phyloP scores from a whole-genome alignment of 2,797 vertebrate species.

The Clarias platycephalus region DNA sequence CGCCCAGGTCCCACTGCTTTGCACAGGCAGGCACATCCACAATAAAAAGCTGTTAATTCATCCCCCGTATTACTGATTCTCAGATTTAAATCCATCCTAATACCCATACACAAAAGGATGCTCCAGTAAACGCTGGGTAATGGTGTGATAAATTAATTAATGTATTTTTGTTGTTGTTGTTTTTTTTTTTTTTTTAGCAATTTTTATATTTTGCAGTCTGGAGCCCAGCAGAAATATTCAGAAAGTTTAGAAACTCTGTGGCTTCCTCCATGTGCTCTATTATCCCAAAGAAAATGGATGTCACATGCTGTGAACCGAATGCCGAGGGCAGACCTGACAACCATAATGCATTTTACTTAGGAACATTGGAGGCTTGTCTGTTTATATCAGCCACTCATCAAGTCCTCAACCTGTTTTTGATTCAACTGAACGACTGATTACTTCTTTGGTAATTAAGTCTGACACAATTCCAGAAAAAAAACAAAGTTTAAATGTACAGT shows the following conservation, averaged over 20 bases:
- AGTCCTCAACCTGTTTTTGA: not conserved
- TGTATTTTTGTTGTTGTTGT: not conserved
- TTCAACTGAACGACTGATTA: not conserved
- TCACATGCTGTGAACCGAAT: not conserved
- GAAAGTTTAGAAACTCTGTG: not conserved
- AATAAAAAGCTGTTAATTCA: conserved; percentile 39
- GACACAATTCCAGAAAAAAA: not conserved
- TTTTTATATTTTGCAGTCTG: not conserved
- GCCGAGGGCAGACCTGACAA: not conserved
- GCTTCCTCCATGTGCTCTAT: not conserved
- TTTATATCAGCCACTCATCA: not conserved
- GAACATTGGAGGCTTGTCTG: not conserved
- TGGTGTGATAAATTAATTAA: not conserved
- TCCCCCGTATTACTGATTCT: not conserved
- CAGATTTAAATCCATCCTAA: conserved; percentile 19
- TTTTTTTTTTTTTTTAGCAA: not conserved
- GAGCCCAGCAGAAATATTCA: not conserved
- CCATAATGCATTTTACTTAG: not conserved
- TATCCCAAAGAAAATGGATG: not conserved
- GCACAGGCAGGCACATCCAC: conserved; percentile 21
- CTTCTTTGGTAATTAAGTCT: not conserved
- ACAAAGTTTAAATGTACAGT: too few relatives aligned
- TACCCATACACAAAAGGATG: not conserved
- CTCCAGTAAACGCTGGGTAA: not conserved
- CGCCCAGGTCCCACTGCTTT: conserved; percentile 36